These are phyloP conservation scores for Diploscapter pachys DNA, from an alignment of 1,140 invertebrate genomes.

Conservation along the genomic window DNA sequence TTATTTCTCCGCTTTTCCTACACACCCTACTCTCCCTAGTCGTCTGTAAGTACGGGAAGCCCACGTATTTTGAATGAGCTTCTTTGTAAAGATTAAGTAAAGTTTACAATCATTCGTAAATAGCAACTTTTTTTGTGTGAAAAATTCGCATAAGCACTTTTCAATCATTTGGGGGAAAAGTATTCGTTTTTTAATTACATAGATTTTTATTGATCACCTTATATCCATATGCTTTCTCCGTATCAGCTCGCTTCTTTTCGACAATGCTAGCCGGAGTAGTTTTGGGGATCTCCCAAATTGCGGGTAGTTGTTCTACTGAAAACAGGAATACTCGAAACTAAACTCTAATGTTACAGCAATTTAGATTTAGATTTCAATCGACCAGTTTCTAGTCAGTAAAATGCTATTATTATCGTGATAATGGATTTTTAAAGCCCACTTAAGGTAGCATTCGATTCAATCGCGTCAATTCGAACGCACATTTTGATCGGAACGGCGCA, in stretches of 20 bases:
- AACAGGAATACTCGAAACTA: neutral
- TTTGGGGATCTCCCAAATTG: constrained; percentile 52
- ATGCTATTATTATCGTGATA: no score
- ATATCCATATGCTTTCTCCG: constrained; percentile 48
- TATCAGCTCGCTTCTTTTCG: constrained; percentile 45
- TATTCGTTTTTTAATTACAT: no score
- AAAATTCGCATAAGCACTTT: no score
- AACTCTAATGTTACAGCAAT: no score
- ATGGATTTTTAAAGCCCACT: neutral
- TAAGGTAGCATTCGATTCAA: constrained; percentile 13
- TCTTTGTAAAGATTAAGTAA: neutral
- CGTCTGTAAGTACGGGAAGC: neutral
- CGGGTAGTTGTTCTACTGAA: constrained; percentile 45
- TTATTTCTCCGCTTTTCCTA: no score
- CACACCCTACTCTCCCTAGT: neutral
- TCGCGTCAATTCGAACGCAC: constrained; percentile 55
- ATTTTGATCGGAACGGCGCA: constrained; percentile 52
- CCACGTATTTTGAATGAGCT: neutral
- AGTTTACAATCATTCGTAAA: constrained; percentile 5
- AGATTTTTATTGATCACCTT: constrained; percentile 14
- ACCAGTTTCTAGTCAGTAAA: no score
- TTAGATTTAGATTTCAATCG: no score
- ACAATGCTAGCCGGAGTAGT: constrained; percentile 30
- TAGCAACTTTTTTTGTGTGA: no score
- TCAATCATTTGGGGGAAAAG: no score